phyloP scores from a whole-genome alignment of 2,113 vertebrate species.

The rabbit (Oryctolagus cuniculus) region DNA sequence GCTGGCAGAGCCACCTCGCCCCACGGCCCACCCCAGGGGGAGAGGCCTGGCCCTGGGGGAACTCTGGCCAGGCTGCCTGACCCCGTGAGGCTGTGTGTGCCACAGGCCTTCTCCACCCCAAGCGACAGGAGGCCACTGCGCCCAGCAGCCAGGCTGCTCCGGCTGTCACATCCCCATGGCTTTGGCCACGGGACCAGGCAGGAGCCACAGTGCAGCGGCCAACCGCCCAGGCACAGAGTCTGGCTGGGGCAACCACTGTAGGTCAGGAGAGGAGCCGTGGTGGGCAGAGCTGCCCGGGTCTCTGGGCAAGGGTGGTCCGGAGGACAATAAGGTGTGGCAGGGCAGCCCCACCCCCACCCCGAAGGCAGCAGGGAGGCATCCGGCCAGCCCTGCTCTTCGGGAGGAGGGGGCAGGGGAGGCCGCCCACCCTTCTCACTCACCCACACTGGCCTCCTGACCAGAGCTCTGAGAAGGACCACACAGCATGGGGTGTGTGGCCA shows the following conservation, averaged over 20 bases:
- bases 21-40: not conserved
- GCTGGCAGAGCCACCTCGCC: fast-evolving
- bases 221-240: too few relatives aligned
- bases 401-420: not conserved
- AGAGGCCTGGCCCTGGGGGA: not conserved
- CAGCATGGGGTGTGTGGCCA: too few relatives aligned
- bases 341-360: not conserved
- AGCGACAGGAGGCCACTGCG: not conserved
- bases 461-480: too few relatives aligned
- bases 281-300: too few relatives aligned
- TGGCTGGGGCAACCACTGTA: too few relatives aligned
- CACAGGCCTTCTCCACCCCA: not conserved
- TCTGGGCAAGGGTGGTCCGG: not conserved
- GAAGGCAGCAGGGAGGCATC: not conserved
- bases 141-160: not conserved
- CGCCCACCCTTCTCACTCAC: too few relatives aligned
- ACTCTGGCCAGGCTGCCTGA: not conserved
- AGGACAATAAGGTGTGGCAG: not conserved
- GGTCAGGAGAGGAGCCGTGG: not conserved
- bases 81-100: not conserved
- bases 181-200: too few relatives aligned
- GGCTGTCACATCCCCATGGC: not conserved
- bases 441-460: too few relatives aligned
- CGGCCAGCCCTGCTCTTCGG: not conserved
- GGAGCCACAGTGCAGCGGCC: too few relatives aligned